Conservation (phyloP, 2,113 vertebrate species). For the Andinoacara biseriatus region DNA sequence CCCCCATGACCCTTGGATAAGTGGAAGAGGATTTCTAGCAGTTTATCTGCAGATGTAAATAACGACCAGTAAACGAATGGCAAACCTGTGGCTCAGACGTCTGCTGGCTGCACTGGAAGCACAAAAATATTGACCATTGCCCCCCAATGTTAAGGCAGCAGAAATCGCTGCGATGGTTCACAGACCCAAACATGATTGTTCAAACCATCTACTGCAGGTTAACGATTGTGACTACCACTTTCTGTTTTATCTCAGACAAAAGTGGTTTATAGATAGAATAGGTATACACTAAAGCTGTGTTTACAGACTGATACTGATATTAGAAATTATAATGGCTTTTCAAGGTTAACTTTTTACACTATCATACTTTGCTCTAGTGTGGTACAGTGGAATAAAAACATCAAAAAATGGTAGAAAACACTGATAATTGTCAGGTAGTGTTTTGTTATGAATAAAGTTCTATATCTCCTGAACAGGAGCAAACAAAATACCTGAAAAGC, state of each 20-base stretch:
- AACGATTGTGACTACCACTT: not conserved
- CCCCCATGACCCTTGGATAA: no score
- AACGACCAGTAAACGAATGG: not conserved
- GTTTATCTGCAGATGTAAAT: slow-evolving; percentile 1
- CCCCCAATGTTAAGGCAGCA: no score
- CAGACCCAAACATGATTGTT: not conserved
- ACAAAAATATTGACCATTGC: not conserved
- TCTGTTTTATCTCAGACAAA: not conserved
- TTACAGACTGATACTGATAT: not conserved
- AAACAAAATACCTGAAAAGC: not conserved
- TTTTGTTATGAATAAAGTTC: not conserved
- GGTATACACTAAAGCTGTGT: not conserved
- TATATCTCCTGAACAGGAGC: not conserved
- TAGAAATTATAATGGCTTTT: not conserved
- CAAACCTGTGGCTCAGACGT: no score
- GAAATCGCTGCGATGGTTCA: not conserved
- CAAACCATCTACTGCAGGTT: no score
- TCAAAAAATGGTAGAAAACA: not conserved
- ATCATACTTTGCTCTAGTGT: no score
- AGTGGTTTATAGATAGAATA: not conserved
- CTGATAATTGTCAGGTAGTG: not conserved
- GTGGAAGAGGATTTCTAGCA: not conserved
- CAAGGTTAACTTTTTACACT: not conserved
- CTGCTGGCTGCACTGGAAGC: not conserved
- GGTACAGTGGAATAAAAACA: not conserved